Evolutionary conservation across 2,113 vertebrate genomes (phyloP).

Genomic region (Lycocorax pyrrhopterus): DNA sequence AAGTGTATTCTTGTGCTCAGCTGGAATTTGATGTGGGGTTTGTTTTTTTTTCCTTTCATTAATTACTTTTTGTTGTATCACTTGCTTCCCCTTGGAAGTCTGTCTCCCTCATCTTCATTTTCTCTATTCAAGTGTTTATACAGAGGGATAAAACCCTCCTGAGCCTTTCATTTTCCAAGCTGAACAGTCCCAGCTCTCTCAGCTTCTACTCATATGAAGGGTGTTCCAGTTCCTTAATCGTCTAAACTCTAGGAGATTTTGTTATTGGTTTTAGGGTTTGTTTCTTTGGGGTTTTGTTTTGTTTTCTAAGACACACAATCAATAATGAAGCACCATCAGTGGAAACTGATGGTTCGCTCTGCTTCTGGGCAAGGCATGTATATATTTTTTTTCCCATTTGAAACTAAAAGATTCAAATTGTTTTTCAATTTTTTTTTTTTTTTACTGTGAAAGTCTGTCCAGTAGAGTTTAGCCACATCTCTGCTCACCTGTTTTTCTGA

Average conservation of each 20-base stretch:
- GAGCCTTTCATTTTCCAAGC: background rate
- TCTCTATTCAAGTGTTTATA: background rate
- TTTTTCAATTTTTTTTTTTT: too few relatives aligned
- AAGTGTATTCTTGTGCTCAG: background rate
- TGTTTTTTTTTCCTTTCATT: too few relatives aligned
- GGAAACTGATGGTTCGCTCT: background rate
- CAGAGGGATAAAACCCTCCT: background rate
- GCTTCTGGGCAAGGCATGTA: background rate
- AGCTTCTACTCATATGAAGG: background rate
- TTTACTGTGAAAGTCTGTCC: background rate
- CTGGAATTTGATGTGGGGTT: background rate
- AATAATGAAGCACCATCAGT: background rate
- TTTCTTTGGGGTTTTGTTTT: background rate
- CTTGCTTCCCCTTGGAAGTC: background rate
- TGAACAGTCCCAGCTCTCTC: background rate
- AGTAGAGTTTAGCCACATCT: background rate
- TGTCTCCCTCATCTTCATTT: background rate
- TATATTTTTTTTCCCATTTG: background rate
- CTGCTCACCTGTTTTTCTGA: background rate
- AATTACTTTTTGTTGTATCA: background rate
- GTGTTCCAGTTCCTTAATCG: background rate
- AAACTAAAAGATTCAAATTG: background rate
- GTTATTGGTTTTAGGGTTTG: background rate
- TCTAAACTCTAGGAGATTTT: background rate
- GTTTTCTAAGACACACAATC: background rate